Evolutionary conservation across 2,888 invertebrate genomes (phyloP).

Genomic region (Agonopterix arenella): DNA sequence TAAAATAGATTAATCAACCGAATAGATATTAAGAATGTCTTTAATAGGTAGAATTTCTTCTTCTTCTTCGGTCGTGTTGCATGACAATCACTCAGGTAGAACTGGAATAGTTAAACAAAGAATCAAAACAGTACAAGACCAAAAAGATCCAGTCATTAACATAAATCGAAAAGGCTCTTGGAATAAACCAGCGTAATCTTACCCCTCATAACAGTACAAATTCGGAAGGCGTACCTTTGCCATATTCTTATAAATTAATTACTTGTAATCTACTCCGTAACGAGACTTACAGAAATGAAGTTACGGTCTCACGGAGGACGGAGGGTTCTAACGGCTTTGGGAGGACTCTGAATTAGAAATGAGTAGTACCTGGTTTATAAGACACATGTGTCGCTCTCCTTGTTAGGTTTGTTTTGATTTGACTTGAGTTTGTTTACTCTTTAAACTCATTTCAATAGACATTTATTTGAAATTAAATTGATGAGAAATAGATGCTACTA

Average conservation of each 20-base stretch:
- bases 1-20: background rate
- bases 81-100: background rate
- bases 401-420: too few species aligned
- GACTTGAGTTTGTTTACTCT: too few species aligned
- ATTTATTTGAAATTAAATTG: too few species aligned
- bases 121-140: background rate
- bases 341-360: conserved; percentile 71
- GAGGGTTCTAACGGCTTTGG: conserved; percentile 55
- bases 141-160: background rate
- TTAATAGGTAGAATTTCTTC: background rate
- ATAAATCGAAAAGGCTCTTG: conserved; percentile 18
- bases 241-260: conserved; percentile 78
- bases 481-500: too few species aligned
- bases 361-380: conserved; percentile 63
- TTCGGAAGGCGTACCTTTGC: conserved; percentile 51
- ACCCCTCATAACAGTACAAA: conserved; percentile 53
- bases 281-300: conserved; percentile 70
- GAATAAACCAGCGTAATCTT: conserved; percentile 25
- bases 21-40: background rate
- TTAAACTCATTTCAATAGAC: too few species aligned
- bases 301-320: conserved; percentile 58
- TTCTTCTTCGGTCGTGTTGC: too few species aligned
- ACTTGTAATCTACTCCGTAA: conserved; percentile 75
- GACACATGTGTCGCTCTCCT: conserved; percentile 52
- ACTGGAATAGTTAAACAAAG: background rate